These are phyloP conservation scores for Halcyon badia DNA, from an alignment of 2,797 vertebrate genomes.

Conservation along the genomic window DNA sequence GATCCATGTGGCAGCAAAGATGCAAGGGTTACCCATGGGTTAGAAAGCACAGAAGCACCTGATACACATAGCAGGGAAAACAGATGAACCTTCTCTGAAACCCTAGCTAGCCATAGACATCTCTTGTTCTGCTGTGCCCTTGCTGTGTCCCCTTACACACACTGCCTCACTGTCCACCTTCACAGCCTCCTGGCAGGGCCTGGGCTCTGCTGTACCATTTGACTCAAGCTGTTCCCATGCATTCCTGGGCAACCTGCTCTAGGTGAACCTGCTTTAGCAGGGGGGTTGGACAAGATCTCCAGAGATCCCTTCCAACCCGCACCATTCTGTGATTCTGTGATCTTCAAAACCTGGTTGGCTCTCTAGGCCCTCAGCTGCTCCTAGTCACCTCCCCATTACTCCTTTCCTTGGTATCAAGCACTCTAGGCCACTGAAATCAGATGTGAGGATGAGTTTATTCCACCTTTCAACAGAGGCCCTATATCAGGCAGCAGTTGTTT, in stretches of 20 bases:
- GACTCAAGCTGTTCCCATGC: background rate
- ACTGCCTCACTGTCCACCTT: background rate
- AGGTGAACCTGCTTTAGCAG: background rate
- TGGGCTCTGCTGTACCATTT: background rate
- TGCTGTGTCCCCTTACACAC: background rate
- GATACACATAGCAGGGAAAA: background rate
- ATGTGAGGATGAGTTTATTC: background rate
- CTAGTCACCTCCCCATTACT: background rate
- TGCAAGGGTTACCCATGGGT: background rate
- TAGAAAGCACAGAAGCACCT: background rate
- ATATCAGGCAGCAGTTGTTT: background rate
- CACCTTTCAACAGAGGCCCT: background rate
- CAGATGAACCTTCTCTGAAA: background rate
- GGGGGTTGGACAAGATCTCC: background rate
- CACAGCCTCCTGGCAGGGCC: background rate
- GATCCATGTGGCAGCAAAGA: background rate
- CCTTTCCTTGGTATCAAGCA: background rate
- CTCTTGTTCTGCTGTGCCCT: accelerated
- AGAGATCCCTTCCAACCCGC: background rate
- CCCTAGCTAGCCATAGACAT: background rate
- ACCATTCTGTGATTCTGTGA: background rate
- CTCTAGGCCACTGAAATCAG: background rate
- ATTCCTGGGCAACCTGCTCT: background rate
- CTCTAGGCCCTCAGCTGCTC: background rate
- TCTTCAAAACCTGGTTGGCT: background rate